A percentile compares a stretch with the other conserved stretches of the same genome.
phyloP scores from a whole-genome alignment of 2,888 invertebrate genomes.

The Sinohyriopsis cumingii region DNA sequence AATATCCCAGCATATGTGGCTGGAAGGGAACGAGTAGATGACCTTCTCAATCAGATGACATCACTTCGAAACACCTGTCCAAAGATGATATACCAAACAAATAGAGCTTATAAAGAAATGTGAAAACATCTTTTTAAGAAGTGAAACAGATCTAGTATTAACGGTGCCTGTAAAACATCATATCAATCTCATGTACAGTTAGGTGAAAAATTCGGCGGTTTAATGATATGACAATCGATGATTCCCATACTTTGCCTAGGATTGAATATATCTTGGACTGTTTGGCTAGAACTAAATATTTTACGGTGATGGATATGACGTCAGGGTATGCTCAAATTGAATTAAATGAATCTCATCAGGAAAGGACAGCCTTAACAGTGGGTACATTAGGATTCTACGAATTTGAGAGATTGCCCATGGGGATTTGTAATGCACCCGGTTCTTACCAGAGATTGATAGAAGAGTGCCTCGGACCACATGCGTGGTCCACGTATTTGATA shows the following conservation, averaged over 20 bases:
- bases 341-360: too few species aligned
- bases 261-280: slow-evolving; percentile 11
- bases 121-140: too few species aligned
- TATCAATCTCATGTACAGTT: too few species aligned
- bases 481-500: slow-evolving; percentile 7
- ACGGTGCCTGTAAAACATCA: too few species aligned
- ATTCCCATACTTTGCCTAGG: slow-evolving; percentile 4
- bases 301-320: slow-evolving; percentile 8
- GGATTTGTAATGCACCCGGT: slow-evolving; percentile 9
- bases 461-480: slow-evolving; percentile 13
- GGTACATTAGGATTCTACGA: slow-evolving; percentile 9
- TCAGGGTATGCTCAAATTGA: slow-evolving; percentile 9
- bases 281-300: slow-evolving; percentile 1
- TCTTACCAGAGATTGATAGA: slow-evolving; percentile 17
- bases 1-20: too few species aligned
- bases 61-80: too few species aligned
- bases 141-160: too few species aligned
- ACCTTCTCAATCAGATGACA: too few species aligned
- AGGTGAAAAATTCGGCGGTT: too few species aligned
- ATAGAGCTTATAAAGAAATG: too few species aligned
- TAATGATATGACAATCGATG: slow-evolving; percentile 6
- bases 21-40: too few species aligned
- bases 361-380: slow-evolving; percentile 8
- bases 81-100: too few species aligned
- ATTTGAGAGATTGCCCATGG: slow-evolving; percentile 12